Evolutionary conservation across 2,888 invertebrate species (phyloP), one percentile per base, ranked within the genome.

Genomic region (Athalia rosae): DNA sequence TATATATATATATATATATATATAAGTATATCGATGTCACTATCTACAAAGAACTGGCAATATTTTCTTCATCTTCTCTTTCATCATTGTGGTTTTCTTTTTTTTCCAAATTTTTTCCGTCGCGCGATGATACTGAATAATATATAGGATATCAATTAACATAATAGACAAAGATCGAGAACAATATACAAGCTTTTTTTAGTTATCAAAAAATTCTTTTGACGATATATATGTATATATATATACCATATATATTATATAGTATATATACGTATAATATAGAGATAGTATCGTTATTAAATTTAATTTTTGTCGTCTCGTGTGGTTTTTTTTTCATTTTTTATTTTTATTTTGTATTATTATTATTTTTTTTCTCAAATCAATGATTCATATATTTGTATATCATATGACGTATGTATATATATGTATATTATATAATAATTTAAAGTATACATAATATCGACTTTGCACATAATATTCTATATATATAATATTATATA

Each of bases 401-500:
- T 28, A 28, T 28, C 11, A 50, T n/a, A n/a, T 9, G 11, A 28
- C 28, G 28, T 28, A 28, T 87, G 83, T 88, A 87, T 87, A 87
- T 83, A 85, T 83, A 87, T 83, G 85, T 83, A 82, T 81, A 84
- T 85, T 87, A 85, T n/a, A 41, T 8, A 88, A 28, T 28, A 28
- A 28, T 28, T 28, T 28, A 28, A 28, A 28, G 28, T 28, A 28
- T 28, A 28, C 28, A 28, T 28, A 28, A 28, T 28, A 28, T 28
- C 28, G 28, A 28, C 28, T 28, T 28, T 28, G 28, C 28, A 28
- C 28, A 28, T 28, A 28, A 28, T 28, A 28, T 28, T 28, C 28
- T 61, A 61, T 61, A 61, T 13, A 61, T 61, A 61, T 3, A 61
- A 28, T 28, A 28, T 28, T 28, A 28, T 28, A 28, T 28, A 28